Percentiles rank a stretch among this genome's conserved stretches.
phyloP scores from a whole-genome alignment of 2,888 invertebrate genomes.

The Hyposoter didymator region DNA sequence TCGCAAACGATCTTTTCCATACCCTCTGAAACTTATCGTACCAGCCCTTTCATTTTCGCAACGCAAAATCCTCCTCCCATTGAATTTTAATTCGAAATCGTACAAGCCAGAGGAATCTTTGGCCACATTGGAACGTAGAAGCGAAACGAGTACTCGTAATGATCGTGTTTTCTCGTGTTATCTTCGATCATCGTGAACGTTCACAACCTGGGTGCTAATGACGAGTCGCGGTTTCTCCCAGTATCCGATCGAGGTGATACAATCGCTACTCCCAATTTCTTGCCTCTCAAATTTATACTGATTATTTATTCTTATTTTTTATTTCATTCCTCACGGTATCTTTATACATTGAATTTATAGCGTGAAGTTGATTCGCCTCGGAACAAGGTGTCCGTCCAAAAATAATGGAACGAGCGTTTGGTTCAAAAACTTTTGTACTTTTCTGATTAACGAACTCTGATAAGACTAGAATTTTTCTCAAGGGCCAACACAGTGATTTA shows the following conservation, averaged over 20 bases:
- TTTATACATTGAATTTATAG: constrained; percentile 36
- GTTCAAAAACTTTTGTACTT: background rate
- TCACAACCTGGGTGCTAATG: constrained; percentile 47
- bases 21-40: constrained; percentile 18
- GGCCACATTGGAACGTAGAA: constrained; percentile 55
- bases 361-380: background rate
- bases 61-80: constrained; percentile 64
- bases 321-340: constrained; percentile 18
- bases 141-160: constrained; percentile 58
- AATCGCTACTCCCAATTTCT: constrained; percentile 41
- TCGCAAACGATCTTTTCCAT: constrained; percentile 12
- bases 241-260: constrained; percentile 44
- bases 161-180: constrained; percentile 55
- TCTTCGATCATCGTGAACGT: constrained; percentile 51
- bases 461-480: background rate
- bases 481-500: background rate
- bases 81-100: constrained; percentile 75
- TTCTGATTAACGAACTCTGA: background rate
- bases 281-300: constrained; percentile 19
- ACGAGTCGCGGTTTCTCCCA: constrained; percentile 32
- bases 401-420: background rate
- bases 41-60: background rate
- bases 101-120: constrained; percentile 71
- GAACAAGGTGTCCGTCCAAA: background rate
- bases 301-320: background rate